Base-by-base conservation (phyloP, 2,888 invertebrate genomes). In the Cistogaster globosa region DNA sequence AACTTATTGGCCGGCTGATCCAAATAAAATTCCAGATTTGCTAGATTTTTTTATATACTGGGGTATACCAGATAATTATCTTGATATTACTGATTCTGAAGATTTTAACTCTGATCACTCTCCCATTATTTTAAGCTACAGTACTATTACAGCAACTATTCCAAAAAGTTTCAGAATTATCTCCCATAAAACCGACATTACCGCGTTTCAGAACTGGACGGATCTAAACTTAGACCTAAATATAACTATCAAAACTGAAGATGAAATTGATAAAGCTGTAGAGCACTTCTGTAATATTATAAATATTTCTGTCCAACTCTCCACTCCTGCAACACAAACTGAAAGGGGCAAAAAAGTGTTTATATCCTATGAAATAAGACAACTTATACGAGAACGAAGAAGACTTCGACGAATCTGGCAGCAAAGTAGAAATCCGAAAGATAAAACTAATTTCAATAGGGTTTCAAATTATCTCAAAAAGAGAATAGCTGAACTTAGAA, bases 1-100 rank as follows among this genome's bases (percentile, higher is more conserved):
- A 9, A 86, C 86, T 12, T 80, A 85, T 60, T 76, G 83, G 80
- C 83, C 80, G 0, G 38, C 65, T 2, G 80, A 76, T 58, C 67
- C 62, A n/a, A 67, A 18, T 22, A 76, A 81, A 58, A 83, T 63
- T 67, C 80, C 77, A n/a, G 68, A 81, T 42, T 53, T 86, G 14
- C 20, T 77, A 42, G 77, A 86, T 63, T 72, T 80, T 32, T 63
- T 79, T 36, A 57, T 72, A 48, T 69, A 69, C 53, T n/a, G n/a
- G n/a, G n/a, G n/a, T n/a, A n/a, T n/a, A n/a, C n/a, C n/a, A n/a
- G n/a, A n/a, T n/a, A n/a, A n/a, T n/a, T n/a, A n/a, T n/a, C n/a
- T n/a, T n/a, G n/a, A n/a, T n/a, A n/a, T n/a, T n/a, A n/a, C n/a
- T 48, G 76, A 83, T 38, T 71, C 51, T 67, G 38, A 63, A 58